phyloP scores from a whole-genome alignment of 2,797 vertebrate genomes.

The Antennarius maculatus region DNA sequence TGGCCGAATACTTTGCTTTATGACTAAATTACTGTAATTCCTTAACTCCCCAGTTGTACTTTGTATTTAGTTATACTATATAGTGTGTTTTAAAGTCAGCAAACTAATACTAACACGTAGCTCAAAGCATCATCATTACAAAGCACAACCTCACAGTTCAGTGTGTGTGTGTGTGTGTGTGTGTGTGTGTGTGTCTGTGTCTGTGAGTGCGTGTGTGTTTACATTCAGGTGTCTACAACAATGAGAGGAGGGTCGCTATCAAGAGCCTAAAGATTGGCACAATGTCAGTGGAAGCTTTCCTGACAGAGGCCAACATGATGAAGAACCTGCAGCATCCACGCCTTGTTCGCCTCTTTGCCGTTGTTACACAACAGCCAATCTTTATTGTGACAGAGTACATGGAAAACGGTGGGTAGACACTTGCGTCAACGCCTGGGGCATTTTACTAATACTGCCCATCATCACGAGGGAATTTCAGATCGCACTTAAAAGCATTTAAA shows the following conservation, averaged over 20 bases:
- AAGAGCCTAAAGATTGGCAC: conserved; percentile 95
- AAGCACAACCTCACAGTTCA: not conserved
- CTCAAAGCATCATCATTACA: too few species aligned
- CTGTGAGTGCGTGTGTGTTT: not conserved
- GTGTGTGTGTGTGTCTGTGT: not conserved
- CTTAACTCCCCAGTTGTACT: too few species aligned
- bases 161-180: conserved; percentile 1
- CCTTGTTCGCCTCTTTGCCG: conserved; percentile 93
- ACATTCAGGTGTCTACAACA: conserved; percentile 88
- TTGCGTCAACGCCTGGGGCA: conserved; percentile 5
- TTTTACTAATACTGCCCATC: conserved; percentile 4
- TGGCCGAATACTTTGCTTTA: too few species aligned
- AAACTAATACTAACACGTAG: too few species aligned
- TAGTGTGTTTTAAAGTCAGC: too few species aligned
- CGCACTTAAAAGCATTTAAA: not conserved
- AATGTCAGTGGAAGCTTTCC: conserved; percentile 94
- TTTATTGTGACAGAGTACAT: conserved; percentile 98
- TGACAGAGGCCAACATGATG: conserved; percentile 98
- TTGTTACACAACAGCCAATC: conserved; percentile 97
- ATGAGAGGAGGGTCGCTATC: conserved; percentile 93
- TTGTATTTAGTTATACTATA: too few species aligned
- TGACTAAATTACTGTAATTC: too few species aligned
- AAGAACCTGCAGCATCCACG: conserved; percentile 91
- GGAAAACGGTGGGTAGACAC: conserved; percentile 91
- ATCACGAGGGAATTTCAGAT: conserved; percentile 1